Percentiles rank a stretch among this genome's conserved stretches.
Evolutionary conservation across 2,113 vertebrate genomes (phyloP).

Genomic region (Festucalex cinctus): DNA sequence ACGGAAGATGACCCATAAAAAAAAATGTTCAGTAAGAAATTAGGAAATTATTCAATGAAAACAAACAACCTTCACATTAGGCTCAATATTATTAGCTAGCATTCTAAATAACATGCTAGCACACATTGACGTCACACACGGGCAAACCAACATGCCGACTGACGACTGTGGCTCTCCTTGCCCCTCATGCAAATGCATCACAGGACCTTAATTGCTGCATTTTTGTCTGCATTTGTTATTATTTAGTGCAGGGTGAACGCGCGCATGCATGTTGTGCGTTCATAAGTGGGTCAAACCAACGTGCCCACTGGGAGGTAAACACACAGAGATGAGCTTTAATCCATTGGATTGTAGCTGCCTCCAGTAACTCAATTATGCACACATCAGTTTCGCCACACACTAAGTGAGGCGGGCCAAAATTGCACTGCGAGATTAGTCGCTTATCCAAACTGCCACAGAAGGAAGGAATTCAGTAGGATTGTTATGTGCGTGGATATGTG

Average conservation of each 20-base stretch:
- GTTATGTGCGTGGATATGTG: background rate
- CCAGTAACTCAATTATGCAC: constrained; percentile 56
- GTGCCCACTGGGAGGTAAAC: constrained; percentile 46
- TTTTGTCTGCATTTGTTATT: background rate
- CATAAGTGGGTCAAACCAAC: constrained; percentile 55
- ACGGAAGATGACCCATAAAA: no score
- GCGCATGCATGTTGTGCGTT: constrained; percentile 10
- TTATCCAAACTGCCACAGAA: background rate
- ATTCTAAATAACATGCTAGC: no score
- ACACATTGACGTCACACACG: no score
- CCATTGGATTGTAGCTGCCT: constrained; percentile 46
- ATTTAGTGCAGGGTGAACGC: background rate
- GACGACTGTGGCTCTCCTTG: background rate
- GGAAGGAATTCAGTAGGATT: background rate
- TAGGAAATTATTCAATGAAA: no score
- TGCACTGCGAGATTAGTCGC: background rate
- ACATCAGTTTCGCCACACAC: constrained; percentile 17
- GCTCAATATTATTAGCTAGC: no score
- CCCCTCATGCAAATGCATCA: background rate
- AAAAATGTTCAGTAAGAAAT: no score
- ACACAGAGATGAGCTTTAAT: constrained; percentile 48
- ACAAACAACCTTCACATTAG: no score
- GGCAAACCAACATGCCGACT: no score
- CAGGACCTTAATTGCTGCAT: background rate
- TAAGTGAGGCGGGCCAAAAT: background rate